These are phyloP conservation scores for Dorcus hopei DNA, from an alignment of 2,888 invertebrate genomes.

Conservation along the genomic window DNA sequence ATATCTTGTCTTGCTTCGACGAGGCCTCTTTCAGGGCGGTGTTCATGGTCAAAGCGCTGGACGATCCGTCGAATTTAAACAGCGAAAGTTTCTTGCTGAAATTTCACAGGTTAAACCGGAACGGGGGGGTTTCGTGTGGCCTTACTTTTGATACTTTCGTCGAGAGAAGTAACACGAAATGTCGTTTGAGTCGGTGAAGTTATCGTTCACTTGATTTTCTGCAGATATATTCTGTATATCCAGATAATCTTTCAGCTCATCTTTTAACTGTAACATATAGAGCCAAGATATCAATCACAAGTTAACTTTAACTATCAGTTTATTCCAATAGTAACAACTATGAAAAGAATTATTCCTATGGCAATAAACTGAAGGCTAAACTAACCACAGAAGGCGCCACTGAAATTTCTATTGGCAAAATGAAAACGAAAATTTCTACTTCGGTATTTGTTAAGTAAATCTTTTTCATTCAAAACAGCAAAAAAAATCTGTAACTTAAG, in stretches of 20 bases:
- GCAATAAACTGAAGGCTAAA: no score
- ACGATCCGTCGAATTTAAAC: constrained; percentile 69
- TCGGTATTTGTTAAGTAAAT: no score
- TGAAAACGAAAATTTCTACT: no score
- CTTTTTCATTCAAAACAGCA: no score
- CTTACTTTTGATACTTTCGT: constrained; percentile 49
- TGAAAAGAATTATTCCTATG: no score
- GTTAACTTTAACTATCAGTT: no score
- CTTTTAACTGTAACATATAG: constrained; percentile 62
- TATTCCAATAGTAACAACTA: no score
- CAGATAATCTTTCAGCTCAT: constrained; percentile 80
- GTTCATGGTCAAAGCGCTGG: constrained; percentile 45
- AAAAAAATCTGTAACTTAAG: no score
- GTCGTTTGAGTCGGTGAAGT: constrained; percentile 50
- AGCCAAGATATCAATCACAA: not conserved
- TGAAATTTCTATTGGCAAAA: no score
- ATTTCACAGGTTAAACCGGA: not conserved
- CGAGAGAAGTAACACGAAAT: constrained; percentile 56
- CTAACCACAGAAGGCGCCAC: no score
- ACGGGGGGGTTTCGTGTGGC: not conserved
- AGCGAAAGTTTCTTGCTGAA: constrained; percentile 57
- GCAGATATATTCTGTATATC: constrained; percentile 77
- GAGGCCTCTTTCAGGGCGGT: constrained; percentile 35
- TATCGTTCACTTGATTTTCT: constrained; percentile 53
- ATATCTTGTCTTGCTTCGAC: constrained; percentile 51